Evolutionary conservation across 2,797 vertebrate genomes (phyloP).

Genomic region (Adelosebastes latens): DNA sequence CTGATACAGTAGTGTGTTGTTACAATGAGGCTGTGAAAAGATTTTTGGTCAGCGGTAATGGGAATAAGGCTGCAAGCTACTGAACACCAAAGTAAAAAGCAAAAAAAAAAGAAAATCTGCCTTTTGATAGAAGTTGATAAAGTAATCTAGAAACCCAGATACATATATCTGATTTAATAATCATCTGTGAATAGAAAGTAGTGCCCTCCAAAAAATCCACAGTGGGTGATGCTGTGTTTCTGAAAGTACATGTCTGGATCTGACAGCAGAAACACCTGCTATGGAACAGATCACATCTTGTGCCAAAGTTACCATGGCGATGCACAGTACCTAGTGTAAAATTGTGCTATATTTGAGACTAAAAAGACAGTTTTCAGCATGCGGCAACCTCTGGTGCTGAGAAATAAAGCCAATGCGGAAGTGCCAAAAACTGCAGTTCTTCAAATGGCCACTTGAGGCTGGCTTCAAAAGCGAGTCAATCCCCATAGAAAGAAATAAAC

Average conservation of each 20-base stretch:
- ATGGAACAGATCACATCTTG: not conserved
- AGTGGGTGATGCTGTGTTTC: not conserved
- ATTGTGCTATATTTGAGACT: not conserved
- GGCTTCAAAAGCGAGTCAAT: too few species aligned
- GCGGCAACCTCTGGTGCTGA: too few species aligned
- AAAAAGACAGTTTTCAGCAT: not conserved
- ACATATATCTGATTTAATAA: not conserved
- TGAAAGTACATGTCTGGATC: constrained; percentile 3
- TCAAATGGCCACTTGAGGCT: too few species aligned
- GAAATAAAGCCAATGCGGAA: too few species aligned
- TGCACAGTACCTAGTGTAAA: not conserved
- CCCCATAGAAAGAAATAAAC: too few species aligned
- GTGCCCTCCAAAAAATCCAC: not conserved
- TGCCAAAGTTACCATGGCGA: not conserved
- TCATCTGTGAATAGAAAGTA: not conserved
- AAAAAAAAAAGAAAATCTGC: not conserved
- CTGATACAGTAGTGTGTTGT: constrained; percentile 28
- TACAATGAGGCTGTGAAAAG: constrained; percentile 28
- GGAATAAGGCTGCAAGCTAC: not conserved
- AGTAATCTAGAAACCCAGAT: not conserved
- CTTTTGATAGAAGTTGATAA: not conserved
- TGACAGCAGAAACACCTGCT: not conserved
- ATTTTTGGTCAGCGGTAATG: constrained; percentile 2
- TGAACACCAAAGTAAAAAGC: not conserved
- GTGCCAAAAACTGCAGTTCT: too few species aligned